Percentiles rank a stretch among this genome's conserved stretches.
Evolutionary conservation across 1,140 invertebrate genomes (phyloP).

Genomic region (Pseudachorutes palmiensis): DNA sequence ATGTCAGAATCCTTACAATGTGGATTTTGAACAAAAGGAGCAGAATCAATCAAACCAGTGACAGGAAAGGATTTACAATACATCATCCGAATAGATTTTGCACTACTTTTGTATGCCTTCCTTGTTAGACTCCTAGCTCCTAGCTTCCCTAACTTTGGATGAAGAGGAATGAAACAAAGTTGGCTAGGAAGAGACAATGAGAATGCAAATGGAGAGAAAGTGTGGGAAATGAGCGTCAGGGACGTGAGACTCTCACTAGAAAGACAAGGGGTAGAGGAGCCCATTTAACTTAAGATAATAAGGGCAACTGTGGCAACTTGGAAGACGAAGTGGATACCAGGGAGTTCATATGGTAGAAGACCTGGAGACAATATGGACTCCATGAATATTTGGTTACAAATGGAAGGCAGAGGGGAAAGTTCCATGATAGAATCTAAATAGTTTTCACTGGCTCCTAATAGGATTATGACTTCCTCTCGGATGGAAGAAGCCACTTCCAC

Average conservation of each 20-base stretch:
- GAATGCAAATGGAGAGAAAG: slow-evolving; percentile 2
- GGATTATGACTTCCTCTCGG: not conserved
- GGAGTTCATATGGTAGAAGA: no score
- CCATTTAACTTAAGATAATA: slow-evolving; percentile 1
- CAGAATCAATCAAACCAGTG: no score
- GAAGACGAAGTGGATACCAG: no score
- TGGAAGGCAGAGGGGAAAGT: not conserved
- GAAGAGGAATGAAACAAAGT: not conserved
- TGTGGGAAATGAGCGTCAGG: not conserved
- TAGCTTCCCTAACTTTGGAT: not conserved
- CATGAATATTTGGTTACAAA: not conserved
- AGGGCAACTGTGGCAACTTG: not conserved
- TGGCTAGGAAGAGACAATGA: not conserved
- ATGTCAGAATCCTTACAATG: no score
- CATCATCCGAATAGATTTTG: no score
- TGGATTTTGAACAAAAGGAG: no score
- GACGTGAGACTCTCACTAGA: not conserved
- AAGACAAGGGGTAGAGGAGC: not conserved
- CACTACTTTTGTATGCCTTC: no score
- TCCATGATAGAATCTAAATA: slow-evolving; percentile 9
- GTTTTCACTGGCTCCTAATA: slow-evolving; percentile 3
- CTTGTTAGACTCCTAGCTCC: no score
- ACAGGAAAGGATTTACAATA: no score
- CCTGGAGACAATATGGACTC: not conserved
- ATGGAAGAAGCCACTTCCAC: not conserved